phyloP scores from a whole-genome alignment of 2,888 invertebrate genomes.

The Meiosimyza decipiens region DNA sequence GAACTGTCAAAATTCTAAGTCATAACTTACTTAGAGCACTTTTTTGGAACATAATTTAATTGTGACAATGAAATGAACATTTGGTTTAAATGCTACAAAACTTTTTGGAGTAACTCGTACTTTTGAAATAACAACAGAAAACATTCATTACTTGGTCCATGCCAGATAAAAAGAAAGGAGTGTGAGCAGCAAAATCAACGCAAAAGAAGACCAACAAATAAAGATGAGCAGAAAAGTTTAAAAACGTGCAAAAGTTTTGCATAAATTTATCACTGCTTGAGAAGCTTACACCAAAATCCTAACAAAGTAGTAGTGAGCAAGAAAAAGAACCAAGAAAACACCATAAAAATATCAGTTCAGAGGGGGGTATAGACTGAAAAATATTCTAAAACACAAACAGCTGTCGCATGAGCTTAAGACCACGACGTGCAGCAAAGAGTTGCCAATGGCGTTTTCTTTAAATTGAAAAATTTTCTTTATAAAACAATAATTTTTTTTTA shows the following conservation, averaged over 20 bases:
- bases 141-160: conserved; percentile 15
- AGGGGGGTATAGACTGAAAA: not conserved
- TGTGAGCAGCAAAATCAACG: not conserved
- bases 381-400: conserved; percentile 15
- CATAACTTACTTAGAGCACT: conserved; percentile 19
- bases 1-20: conserved; percentile 23
- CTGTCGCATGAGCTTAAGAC: conserved; percentile 13
- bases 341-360: not conserved
- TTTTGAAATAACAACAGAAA: conserved; percentile 5
- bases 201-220: not conserved
- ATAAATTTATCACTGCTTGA: conserved; percentile 15
- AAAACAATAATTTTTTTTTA: too few species aligned
- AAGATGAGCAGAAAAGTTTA: conserved; percentile 13
- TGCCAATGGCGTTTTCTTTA: too few species aligned
- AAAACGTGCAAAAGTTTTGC: conserved; percentile 28
- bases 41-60: conserved; percentile 21
- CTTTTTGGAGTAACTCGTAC: conserved; percentile 14
- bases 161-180: not conserved
- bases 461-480: too few species aligned
- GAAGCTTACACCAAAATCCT: conserved; percentile 1
- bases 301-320: not conserved
- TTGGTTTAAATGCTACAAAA: conserved; percentile 23
- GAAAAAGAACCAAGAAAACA: not conserved
- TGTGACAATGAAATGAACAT: conserved; percentile 26
- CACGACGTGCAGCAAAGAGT: too few species aligned